These are phyloP conservation scores for Branchipolynoe longqiensis DNA, from an alignment of 2,888 invertebrate species.

Conservation along the genomic window DNA sequence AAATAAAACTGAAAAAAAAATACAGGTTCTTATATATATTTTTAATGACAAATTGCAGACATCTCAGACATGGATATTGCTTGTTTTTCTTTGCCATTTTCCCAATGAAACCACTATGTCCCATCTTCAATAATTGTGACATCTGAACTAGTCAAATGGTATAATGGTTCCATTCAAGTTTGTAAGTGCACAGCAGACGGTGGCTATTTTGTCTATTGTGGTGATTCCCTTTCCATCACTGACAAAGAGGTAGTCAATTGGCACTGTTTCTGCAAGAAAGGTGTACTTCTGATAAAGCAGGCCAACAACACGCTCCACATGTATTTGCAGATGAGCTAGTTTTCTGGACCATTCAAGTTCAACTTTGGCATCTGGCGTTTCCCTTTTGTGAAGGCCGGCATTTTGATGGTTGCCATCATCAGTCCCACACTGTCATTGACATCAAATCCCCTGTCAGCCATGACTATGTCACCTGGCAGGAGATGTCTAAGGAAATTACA, in stretches of 20 bases:
- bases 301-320: constrained; percentile 68
- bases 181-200: constrained; percentile 60
- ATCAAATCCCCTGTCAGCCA: constrained; percentile 69
- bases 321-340: constrained; percentile 66
- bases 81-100: no score
- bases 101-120: no score
- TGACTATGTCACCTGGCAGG: constrained; percentile 66
- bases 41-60: no score
- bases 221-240: constrained; percentile 55
- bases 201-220: constrained; percentile 64
- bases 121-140: no score
- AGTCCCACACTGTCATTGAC: constrained; percentile 65
- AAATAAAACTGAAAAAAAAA: no score
- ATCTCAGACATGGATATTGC: no score
- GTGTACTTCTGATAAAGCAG: constrained; percentile 66
- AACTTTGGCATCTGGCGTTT: constrained; percentile 62
- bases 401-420: constrained; percentile 64
- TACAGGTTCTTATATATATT: no score
- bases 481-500: constrained; percentile 66
- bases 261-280: constrained; percentile 63
- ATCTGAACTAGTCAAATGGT: no score
- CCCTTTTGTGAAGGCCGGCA: constrained; percentile 68
- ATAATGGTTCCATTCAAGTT: constrained; percentile 60
- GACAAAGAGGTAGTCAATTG: constrained; percentile 61
- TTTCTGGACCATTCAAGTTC: constrained; percentile 66